These are phyloP conservation scores for Xestia rhomboidea DNA, from an alignment of 2,888 invertebrate genomes.

Conservation along the genomic window DNA sequence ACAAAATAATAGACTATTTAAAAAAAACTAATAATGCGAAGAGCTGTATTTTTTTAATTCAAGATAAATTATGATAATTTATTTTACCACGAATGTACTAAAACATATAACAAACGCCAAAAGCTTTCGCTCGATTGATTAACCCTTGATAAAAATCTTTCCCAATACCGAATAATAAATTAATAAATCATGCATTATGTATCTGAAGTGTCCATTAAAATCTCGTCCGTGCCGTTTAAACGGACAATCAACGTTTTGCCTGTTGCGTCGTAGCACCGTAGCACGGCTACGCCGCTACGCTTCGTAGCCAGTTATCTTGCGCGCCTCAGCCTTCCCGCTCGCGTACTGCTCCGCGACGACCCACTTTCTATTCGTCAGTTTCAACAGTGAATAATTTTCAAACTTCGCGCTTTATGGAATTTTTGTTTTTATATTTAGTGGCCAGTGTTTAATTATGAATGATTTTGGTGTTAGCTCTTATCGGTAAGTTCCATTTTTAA, in stretches of 20 bases:
- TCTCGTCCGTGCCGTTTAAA: slow-evolving; percentile 40
- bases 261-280: slow-evolving; percentile 83
- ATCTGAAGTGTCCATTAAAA: slow-evolving; percentile 50
- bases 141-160: neutral
- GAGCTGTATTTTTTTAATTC: neutral
- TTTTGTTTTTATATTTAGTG: slow-evolving; percentile 65
- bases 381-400: slow-evolving; percentile 66
- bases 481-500: slow-evolving; percentile 70
- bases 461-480: slow-evolving; percentile 66
- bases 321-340: slow-evolving; percentile 83
- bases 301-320: slow-evolving; percentile 86
- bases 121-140: neutral
- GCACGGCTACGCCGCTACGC: slow-evolving; percentile 75
- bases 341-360: slow-evolving; percentile 77
- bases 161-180: neutral
- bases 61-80: too few relatives aligned
- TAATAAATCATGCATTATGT: slow-evolving; percentile 22
- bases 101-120: neutral
- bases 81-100: neutral
- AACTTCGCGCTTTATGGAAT: slow-evolving; percentile 61
- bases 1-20: neutral
- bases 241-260: slow-evolving; percentile 72
- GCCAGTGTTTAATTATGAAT: slow-evolving; percentile 72
- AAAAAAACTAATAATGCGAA: neutral
- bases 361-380: slow-evolving; percentile 74